Evolutionary conservation across 1,140 invertebrate species (phyloP).

Genomic region (Littorina saxatilis): DNA sequence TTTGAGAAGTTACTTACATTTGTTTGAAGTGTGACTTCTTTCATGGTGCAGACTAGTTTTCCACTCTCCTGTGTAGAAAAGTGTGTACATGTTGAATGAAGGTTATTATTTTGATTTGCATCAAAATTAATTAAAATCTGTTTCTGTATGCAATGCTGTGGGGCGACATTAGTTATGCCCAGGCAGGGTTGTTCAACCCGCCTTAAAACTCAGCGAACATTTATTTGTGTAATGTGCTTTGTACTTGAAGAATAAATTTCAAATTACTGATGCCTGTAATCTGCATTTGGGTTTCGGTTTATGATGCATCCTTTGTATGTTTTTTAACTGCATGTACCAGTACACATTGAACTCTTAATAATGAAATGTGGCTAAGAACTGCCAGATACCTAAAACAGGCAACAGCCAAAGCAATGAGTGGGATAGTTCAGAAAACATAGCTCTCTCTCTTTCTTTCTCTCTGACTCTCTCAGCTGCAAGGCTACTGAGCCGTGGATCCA

Average conservation of each 20-base stretch:
- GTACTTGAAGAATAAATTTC: conserved; percentile 15
- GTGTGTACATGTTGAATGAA: neutral
- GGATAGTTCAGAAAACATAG: neutral
- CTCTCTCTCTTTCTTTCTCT: neutral
- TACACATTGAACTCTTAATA: too few relatives aligned
- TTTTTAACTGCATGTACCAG: too few relatives aligned
- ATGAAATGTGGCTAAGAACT: too few relatives aligned
- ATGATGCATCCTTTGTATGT: too few relatives aligned
- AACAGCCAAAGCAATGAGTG: too few relatives aligned
- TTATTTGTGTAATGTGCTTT: neutral
- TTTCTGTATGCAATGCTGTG: conserved; percentile 53
- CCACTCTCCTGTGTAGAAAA: neutral
- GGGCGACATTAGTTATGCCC: conserved; percentile 70
- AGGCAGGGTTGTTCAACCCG: conserved; percentile 36
- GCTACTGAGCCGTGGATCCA: too few relatives aligned
- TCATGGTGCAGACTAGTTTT: too few relatives aligned
- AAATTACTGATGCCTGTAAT: neutral
- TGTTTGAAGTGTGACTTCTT: too few relatives aligned
- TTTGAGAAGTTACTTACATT: too few relatives aligned
- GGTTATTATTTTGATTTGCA: neutral
- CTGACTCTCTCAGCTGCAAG: neutral
- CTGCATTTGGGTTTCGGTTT: neutral
- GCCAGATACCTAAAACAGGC: too few relatives aligned
- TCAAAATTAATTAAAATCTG: too few relatives aligned
- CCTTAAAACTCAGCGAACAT: conserved; percentile 19